Conservation (phyloP, 2,797 vertebrate genomes). For the Acrocephalus scirpaceus region DNA sequence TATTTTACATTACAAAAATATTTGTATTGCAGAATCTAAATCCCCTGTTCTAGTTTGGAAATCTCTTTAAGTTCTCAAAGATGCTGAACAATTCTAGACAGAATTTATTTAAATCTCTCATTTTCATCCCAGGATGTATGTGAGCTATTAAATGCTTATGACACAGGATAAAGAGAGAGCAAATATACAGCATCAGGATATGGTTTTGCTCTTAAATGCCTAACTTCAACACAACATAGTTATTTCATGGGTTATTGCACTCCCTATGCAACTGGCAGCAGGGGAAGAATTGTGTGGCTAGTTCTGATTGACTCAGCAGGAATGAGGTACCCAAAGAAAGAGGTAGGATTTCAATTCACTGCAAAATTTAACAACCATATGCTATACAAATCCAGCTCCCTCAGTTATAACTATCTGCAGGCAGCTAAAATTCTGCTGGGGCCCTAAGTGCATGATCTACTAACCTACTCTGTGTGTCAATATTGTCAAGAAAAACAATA, state of each 20-base stretch:
- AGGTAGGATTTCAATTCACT: neutral
- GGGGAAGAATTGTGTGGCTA: neutral
- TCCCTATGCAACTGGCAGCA: neutral
- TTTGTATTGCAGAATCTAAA: neutral
- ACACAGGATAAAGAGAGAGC: neutral
- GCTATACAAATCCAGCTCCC: neutral
- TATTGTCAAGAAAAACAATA: neutral
- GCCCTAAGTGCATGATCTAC: neutral
- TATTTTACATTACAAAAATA: neutral
- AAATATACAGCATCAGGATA: neutral
- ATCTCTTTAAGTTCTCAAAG: neutral
- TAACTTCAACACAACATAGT: neutral
- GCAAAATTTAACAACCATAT: neutral
- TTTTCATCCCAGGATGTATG: neutral
- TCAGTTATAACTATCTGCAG: rapidly evolving
- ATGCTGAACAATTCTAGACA: neutral
- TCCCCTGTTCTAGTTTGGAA: neutral
- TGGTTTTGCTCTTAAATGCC: neutral
- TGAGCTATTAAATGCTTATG: neutral
- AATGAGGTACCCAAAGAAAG: neutral
- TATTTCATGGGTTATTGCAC: neutral
- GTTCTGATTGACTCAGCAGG: neutral
- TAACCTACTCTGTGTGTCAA: neutral
- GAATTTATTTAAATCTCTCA: neutral
- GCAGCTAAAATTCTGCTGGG: neutral